Conservation (phyloP, 2,797 vertebrate genomes). For the Denticeps clupeoides region DNA sequence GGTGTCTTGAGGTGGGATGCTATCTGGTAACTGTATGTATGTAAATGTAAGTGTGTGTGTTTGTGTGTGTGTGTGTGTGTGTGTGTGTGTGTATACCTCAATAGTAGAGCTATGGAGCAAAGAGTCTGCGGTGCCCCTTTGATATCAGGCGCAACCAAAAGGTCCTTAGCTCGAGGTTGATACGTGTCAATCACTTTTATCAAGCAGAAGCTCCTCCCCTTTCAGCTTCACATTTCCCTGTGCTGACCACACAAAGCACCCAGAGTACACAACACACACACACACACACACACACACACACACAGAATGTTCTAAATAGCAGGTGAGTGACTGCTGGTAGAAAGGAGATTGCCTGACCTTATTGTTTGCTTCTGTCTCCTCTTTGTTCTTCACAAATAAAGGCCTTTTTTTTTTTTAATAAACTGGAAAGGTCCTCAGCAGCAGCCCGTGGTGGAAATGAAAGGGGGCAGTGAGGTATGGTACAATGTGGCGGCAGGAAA, state of each 20-base stretch:
- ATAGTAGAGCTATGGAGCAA: slow-evolving; percentile 8
- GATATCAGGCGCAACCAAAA: slow-evolving; percentile 57
- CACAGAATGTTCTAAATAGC: slow-evolving; percentile 96
- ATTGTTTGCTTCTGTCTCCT: slow-evolving; percentile 90
- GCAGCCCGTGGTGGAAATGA: slow-evolving; percentile 93
- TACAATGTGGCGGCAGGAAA: slow-evolving; percentile 82
- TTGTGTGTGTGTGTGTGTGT: too few species aligned
- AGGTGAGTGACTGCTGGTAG: slow-evolving; percentile 98
- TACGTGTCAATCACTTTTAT: slow-evolving; percentile 54
- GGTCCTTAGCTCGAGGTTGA: slow-evolving; percentile 67
- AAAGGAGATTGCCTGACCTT: slow-evolving; percentile 98
- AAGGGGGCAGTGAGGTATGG: slow-evolving; percentile 99
- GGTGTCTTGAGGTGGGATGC: too few species aligned
- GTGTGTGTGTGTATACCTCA: too few species aligned
- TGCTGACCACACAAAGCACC: slow-evolving; percentile 17
- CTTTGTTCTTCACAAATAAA: slow-evolving; percentile 99
- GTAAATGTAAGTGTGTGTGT: too few species aligned
- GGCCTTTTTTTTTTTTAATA: slow-evolving; percentile 98
- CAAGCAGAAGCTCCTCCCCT: slow-evolving; percentile 43
- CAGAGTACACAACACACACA: slow-evolving; percentile 9
- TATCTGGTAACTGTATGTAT: too few species aligned
- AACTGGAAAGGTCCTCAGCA: slow-evolving; percentile 95
- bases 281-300: slow-evolving; percentile 47
- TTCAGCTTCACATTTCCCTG: slow-evolving; percentile 60
- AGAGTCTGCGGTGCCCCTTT: slow-evolving; percentile 38